Base-by-base conservation (phyloP, 2,888 invertebrate species). In the Ephialtes manifestator region DNA sequence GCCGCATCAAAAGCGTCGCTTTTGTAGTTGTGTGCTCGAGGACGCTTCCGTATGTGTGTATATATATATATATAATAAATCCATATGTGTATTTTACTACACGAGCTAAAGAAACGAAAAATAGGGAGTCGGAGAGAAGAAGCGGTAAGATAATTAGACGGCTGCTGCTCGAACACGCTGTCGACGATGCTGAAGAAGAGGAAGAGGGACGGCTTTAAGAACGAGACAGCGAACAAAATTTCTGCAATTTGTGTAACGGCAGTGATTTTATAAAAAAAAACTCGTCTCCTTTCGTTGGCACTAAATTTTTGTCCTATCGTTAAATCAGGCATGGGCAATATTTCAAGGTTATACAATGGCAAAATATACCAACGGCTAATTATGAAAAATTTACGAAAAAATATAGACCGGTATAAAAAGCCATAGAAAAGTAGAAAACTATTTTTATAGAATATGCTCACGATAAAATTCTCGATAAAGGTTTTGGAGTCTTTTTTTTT, bases 211-310 rank as follows among this genome's bases (percentile, higher is more conserved):
- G 55, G 67, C 46, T 13, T 10, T 1, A 31, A 20, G 74, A 70
- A 28, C 28, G 63, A 81, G 70, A 81, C 31, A 51, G 35, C 48
- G 76, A 81, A 46, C 53, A 35, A 81, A 81, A 81, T 81, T 81
- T 81, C 76, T 71, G 81, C 81, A 81, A 81, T 81, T 81, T 76
- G 63, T 76, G 70, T 76, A 63, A 81, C 75, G 63, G 53, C 70
- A 43, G 46, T 53, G 70, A 76, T 81, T 81, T 75, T 60, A 76
- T 81, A n/a, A n/a, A n/a, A n/a, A 76, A 76, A 43, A 76, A 71
- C 71, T 20, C 35, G 53, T 53, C 53, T 15, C 3, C 35, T 8
- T 48, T 48, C 48, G 5, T 48, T n/a, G 15, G n/a, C n/a, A 48
- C 39, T 1, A 48, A n/a, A 48, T n/a, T 48, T 39, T 10, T 39